phyloP scores from a whole-genome alignment of 2,888 invertebrate species.

The Octonoba sinensis region DNA sequence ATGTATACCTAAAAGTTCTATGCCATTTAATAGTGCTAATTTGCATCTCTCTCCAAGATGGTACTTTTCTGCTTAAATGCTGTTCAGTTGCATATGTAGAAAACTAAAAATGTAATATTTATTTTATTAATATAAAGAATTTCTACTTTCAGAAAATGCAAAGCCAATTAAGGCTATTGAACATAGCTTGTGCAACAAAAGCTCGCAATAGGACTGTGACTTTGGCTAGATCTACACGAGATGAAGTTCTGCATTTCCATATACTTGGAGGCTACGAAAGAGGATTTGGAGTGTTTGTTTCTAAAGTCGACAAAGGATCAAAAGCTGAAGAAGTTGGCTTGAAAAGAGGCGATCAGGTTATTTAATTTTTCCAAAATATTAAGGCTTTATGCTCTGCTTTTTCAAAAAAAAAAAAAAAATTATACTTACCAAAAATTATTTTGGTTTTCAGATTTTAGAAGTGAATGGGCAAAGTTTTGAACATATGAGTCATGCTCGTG shows the following conservation, averaged over 20 bases:
- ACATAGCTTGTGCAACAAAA: slow-evolving; percentile 97
- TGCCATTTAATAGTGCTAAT: too few species aligned
- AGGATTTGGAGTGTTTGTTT: slow-evolving; percentile 93
- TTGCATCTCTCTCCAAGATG: too few species aligned
- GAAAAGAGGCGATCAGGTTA: slow-evolving; percentile 90
- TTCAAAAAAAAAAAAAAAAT: background rate
- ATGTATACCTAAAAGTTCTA: too few species aligned
- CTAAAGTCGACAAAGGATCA: slow-evolving; percentile 91
- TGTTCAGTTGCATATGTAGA: background rate
- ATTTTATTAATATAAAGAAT: background rate
- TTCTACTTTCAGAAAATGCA: slow-evolving; percentile 78
- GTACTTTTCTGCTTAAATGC: too few species aligned
- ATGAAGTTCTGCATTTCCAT: slow-evolving; percentile 91
- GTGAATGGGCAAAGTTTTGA: slow-evolving; percentile 98
- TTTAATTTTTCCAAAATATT: background rate
- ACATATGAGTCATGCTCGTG: slow-evolving; percentile 90
- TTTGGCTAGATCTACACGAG: slow-evolving; percentile 89
- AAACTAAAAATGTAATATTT: background rate
- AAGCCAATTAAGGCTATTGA: slow-evolving; percentile 81
- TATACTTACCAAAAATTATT: too few species aligned
- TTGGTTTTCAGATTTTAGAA: slow-evolving; percentile 80
- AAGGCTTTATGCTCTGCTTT: background rate
- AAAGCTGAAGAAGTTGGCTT: slow-evolving; percentile 96
- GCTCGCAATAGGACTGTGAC: slow-evolving; percentile 92
- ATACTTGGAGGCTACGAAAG: slow-evolving; percentile 94